phyloP scores from a whole-genome alignment of 1,140 invertebrate genomes.

The Melitaea cinxia region DNA sequence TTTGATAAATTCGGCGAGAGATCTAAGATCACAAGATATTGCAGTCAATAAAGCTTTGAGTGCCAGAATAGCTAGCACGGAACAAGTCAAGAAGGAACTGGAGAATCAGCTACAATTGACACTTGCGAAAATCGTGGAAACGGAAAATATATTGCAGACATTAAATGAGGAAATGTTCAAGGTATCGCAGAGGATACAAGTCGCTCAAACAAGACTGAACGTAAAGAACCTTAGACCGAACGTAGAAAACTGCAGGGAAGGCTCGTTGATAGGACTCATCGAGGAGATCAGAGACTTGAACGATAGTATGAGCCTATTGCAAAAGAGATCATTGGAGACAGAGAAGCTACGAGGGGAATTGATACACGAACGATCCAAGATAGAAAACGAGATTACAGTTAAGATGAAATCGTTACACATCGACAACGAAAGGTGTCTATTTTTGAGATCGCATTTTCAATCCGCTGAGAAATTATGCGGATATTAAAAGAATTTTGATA shows the following conservation, averaged over 20 bases:
- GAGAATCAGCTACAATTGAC: slow-evolving; percentile 84
- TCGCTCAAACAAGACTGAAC: slow-evolving; percentile 88
- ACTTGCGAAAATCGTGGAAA: slow-evolving; percentile 83
- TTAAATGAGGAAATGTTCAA: slow-evolving; percentile 84
- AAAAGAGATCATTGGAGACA: slow-evolving; percentile 83
- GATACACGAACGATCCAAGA: slow-evolving; percentile 81
- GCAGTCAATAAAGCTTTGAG: slow-evolving; percentile 85
- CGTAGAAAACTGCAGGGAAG: slow-evolving; percentile 88
- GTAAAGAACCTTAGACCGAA: slow-evolving; percentile 84
- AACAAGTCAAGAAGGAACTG: slow-evolving; percentile 84
- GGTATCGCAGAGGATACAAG: slow-evolving; percentile 86
- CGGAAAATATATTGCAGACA: slow-evolving; percentile 85
- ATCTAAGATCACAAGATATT: slow-evolving; percentile 87
- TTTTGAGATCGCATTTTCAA: slow-evolving; percentile 85
- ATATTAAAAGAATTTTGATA: slow-evolving; percentile 42
- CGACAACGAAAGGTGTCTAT: slow-evolving; percentile 85
- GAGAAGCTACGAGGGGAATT: slow-evolving; percentile 84
- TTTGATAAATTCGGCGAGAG: slow-evolving; percentile 84
- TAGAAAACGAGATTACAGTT: slow-evolving; percentile 87
- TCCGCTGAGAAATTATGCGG: slow-evolving; percentile 85
- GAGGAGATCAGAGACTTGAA: slow-evolving; percentile 86
- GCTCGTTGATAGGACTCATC: slow-evolving; percentile 84
- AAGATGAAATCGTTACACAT: slow-evolving; percentile 87
- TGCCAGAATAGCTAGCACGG: slow-evolving; percentile 84
- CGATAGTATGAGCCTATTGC: slow-evolving; percentile 83